Base-by-base conservation (phyloP, 2,888 invertebrate genomes). In the Heliconius ethilla region DNA sequence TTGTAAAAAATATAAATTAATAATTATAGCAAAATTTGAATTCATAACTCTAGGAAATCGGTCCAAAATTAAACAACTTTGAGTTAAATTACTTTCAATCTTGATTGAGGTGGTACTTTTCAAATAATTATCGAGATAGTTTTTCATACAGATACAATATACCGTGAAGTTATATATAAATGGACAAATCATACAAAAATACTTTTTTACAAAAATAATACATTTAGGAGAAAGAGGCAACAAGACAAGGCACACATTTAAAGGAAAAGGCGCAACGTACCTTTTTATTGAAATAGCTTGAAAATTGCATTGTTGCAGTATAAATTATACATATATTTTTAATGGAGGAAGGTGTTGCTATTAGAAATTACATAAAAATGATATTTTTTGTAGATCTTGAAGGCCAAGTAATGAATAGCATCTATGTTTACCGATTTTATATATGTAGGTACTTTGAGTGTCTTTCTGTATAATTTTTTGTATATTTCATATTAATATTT, bases 211-310 rank as follows among this genome's bases (percentile, higher is more conserved):
- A 45, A 77, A 77, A 77, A 70, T 18, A 70, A 76, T 70, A 76
- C 33, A 29, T 25, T 76, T 22, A 76, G 18, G 29, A 67, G 77
- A 77, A n/a, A 72, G n/a, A 77, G 75, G 75, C 75, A 62, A 67
- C n/a, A 51, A 62, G 73, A 74, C 73, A 77, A 77, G 77, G 75
- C 78, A 75, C 75, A 65, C 63, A 70, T 75, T 67, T 65, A 74
- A 73, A 72, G 75, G 75, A 70, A 66, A 76, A 80, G 80, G 80
- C 76, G 75, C 78, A 72, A 67, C 11, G 27, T 45, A 63, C 45
- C 74, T 76, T 45, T 75, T 40, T 62, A 33, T 59, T 74, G 40
- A 55, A 69, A 79, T 40, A 18, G 27, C 27, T 37, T 63, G 73
- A 11, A 40, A 25, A 40, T 59, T 72, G 55, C 29, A 51, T 70